A percentile compares a stretch with the other conserved stretches of the same genome.
These are phyloP conservation scores for Chydorus sphaericus DNA, from an alignment of 2,888 invertebrate genomes.

Conservation along the genomic window DNA sequence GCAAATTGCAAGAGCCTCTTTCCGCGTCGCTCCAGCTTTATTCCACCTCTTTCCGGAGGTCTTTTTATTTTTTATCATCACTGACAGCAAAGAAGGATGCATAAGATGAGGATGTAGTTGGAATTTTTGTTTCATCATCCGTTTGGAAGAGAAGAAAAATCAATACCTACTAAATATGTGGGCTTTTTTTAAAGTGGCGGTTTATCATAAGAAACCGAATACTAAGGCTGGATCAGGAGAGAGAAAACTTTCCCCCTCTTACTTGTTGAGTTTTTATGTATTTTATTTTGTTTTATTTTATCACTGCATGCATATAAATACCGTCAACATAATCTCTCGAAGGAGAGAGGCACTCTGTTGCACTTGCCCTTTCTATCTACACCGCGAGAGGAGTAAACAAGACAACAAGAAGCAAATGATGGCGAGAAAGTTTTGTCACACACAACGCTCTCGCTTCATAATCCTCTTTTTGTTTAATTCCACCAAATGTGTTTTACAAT, in stretches of 20 bases:
- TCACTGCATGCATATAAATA: no score
- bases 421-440: neutral
- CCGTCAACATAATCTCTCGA: no score
- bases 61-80: neutral
- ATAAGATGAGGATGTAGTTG: no score
- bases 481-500: neutral
- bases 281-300: no score
- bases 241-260: no score
- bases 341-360: neutral
- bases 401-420: neutral
- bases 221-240: no score
- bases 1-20: neutral
- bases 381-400: neutral
- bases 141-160: neutral
- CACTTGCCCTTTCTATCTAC: neutral
- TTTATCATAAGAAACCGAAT: no score
- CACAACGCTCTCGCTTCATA: neutral
- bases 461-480: neutral
- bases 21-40: neutral
- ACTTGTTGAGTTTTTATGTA: no score
- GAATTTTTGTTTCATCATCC: no score
- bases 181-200: no score
- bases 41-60: neutral
- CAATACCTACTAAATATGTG: no score
- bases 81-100: no score